Conservation (phyloP, 2,797 vertebrate genomes). For the Synanceia verrucosa region DNA sequence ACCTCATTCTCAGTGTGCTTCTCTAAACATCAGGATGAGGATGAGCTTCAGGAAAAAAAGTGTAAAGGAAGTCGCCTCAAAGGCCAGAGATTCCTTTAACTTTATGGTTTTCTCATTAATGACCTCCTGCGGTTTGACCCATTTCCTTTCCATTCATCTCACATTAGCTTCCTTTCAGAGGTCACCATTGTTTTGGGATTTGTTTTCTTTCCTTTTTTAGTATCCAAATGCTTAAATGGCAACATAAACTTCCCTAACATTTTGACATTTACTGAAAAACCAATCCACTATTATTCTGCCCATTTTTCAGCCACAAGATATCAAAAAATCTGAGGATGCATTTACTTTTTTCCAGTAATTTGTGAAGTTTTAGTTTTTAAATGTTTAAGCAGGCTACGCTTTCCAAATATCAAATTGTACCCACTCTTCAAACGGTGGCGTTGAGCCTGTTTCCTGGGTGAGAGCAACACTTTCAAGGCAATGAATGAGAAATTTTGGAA, state of each 20-base stretch:
- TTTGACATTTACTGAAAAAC: slow-evolving; percentile 15
- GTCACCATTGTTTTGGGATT: slow-evolving; percentile 60
- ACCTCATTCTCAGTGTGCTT: slow-evolving; percentile 40
- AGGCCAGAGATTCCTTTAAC: slow-evolving; percentile 49
- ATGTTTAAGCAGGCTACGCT: neutral
- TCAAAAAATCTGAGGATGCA: neutral
- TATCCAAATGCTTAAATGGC: slow-evolving; percentile 39
- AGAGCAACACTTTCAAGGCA: slow-evolving; percentile 59
- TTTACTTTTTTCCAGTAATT: neutral
- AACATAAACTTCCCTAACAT: slow-evolving; percentile 20
- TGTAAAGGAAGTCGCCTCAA: slow-evolving; percentile 38
- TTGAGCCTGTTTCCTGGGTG: slow-evolving; percentile 48
- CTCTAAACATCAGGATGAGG: slow-evolving; percentile 34
- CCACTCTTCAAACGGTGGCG: slow-evolving; percentile 13
- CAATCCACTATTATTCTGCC: neutral
- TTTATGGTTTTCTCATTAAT: slow-evolving; percentile 75
- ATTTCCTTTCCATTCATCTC: slow-evolving; percentile 74
- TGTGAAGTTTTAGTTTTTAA: neutral
- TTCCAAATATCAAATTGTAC: slow-evolving; percentile 35
- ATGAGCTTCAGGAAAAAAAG: slow-evolving; percentile 24
- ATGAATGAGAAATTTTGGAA: slow-evolving; percentile 64
- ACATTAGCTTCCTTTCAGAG: slow-evolving; percentile 72
- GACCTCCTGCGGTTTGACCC: slow-evolving; percentile 72
- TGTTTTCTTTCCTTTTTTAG: slow-evolving; percentile 55
- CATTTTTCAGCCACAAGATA: neutral